Conservation (phyloP, 2,797 vertebrate species). For the Octomys mimax region DNA sequence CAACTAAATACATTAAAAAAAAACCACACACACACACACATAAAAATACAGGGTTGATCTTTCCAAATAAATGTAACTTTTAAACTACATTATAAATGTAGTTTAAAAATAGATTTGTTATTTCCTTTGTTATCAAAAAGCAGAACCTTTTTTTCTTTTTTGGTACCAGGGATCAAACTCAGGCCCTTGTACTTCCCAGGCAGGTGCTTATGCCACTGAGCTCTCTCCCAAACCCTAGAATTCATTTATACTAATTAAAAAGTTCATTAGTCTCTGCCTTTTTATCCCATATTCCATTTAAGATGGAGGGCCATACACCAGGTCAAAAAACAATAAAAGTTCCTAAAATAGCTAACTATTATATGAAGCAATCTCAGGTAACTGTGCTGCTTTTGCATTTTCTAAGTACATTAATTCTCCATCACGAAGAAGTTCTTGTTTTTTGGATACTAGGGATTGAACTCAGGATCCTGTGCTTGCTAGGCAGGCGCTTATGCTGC, state of each 20-base stretch:
- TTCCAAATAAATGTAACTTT: conserved; percentile 45
- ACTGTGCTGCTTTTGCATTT: conserved; percentile 3
- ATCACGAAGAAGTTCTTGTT: neutral
- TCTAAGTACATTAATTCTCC: conserved; percentile 19
- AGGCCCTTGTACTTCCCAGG: no score
- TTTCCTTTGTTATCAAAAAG: conserved; percentile 21
- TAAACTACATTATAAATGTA: conserved; percentile 35
- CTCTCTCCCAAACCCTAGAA: neutral
- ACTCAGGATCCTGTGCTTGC: no score
- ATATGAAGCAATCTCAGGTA: conserved; percentile 1
- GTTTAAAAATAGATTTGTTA: conserved; percentile 11
- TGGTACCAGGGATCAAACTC: no score
- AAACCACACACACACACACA: no score
- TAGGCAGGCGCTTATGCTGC: no score
- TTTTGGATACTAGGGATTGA: neutral
- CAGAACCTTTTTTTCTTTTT: neutral
- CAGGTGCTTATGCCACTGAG: no score
- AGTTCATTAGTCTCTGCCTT: conserved; percentile 44
- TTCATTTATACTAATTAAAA: conserved; percentile 42
- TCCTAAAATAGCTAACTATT: neutral
- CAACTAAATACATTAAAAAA: no score
- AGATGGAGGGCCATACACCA: neutral
- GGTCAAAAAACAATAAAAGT: conserved; percentile 7
- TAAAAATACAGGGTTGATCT: neutral
- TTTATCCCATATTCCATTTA: neutral